These are phyloP conservation scores for Hemicrepidius hirtus DNA, from an alignment of 2,888 invertebrate genomes.

Conservation along the genomic window DNA sequence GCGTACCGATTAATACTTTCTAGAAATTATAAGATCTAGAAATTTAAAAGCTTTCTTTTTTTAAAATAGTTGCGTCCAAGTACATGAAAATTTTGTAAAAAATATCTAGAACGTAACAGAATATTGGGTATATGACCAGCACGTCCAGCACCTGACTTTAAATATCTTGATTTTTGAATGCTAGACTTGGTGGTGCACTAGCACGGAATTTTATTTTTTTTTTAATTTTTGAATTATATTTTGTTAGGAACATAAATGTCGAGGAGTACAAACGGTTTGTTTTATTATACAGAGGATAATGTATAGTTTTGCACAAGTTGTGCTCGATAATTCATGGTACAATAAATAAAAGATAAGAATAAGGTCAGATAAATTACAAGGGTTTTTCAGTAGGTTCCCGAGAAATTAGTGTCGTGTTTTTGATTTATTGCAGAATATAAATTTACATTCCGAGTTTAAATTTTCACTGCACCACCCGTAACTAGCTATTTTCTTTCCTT, in stretches of 20 bases:
- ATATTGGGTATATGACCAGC: too few relatives aligned
- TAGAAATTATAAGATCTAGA: too few relatives aligned
- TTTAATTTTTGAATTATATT: background rate
- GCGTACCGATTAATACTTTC: too few relatives aligned
- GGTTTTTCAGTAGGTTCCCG: conserved; percentile 21
- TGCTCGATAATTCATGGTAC: conserved; percentile 10
- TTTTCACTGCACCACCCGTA: conserved; percentile 30
- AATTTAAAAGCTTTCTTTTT: too few relatives aligned
- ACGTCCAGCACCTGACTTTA: too few relatives aligned
- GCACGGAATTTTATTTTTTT: background rate
- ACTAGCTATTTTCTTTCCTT: conserved; percentile 31
- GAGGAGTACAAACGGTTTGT: background rate
- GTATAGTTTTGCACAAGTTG: conserved; percentile 12
- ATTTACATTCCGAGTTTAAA: conserved; percentile 35
- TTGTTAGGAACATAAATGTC: background rate
- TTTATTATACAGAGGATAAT: background rate
- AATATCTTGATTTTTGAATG: too few relatives aligned
- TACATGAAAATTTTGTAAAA: too few relatives aligned
- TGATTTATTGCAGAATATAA: conserved; percentile 36
- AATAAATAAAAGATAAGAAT: conserved; percentile 35
- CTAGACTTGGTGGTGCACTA: too few relatives aligned
- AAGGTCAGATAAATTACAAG: conserved; percentile 29
- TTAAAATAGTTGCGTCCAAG: too few relatives aligned
- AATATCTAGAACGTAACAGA: too few relatives aligned
- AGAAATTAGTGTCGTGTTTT: conserved; percentile 34